These are phyloP conservation scores for Furcula furcula DNA, from an alignment of 2,888 invertebrate species.

Conservation along the genomic window DNA sequence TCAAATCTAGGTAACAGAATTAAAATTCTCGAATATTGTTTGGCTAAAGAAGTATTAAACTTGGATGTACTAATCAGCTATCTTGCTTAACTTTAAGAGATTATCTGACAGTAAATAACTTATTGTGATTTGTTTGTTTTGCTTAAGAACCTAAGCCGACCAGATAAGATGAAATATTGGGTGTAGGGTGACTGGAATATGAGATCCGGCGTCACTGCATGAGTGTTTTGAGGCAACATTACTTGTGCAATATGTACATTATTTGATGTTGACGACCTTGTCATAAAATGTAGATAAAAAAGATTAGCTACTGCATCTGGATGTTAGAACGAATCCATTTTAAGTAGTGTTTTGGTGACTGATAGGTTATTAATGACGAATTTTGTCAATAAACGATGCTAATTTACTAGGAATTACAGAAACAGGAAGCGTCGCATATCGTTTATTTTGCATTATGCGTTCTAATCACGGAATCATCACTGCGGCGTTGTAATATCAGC, in stretches of 20 bases:
- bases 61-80: slow-evolving; percentile 1
- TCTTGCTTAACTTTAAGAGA: slow-evolving; percentile 23
- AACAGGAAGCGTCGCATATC: slow-evolving; percentile 31
- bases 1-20: too few species aligned
- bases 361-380: too few species aligned
- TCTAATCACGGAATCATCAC: too few species aligned
- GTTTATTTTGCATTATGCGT: slow-evolving; percentile 18
- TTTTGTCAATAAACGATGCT: too few species aligned
- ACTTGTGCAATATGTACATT: slow-evolving; percentile 29
- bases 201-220: slow-evolving; percentile 35
- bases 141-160: slow-evolving; percentile 30
- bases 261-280: slow-evolving; percentile 29
- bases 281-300: too few species aligned
- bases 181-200: slow-evolving; percentile 48
- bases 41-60: not conserved
- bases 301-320: too few species aligned
- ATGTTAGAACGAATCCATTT: too few species aligned
- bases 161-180: slow-evolving; percentile 43
- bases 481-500: slow-evolving; percentile 24
- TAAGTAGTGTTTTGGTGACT: too few species aligned
- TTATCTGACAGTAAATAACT: slow-evolving; percentile 32
- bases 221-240: slow-evolving; percentile 36
- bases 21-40: too few species aligned
- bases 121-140: slow-evolving; percentile 36
- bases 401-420: slow-evolving; percentile 19